Evolutionary conservation across 2,888 invertebrate species (phyloP), one percentile per base, ranked within the genome.

Genomic region (Drosophila engyochracea): DNA sequence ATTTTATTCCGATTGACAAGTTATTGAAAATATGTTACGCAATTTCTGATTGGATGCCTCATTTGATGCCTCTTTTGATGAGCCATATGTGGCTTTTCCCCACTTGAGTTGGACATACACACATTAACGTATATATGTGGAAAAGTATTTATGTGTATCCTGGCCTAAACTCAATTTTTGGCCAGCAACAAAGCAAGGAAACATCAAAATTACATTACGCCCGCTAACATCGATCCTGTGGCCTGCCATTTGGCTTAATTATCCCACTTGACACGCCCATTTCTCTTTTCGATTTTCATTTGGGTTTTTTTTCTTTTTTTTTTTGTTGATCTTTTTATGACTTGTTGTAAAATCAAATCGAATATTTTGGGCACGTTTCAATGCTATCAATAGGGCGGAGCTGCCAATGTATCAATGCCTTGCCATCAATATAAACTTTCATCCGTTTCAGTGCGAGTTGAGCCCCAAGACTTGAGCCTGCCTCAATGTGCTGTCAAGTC

Each of bases 361-460:
- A 75, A 88, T 83, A 88, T 88, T 88, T 85, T 52, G 58, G 72
- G 80, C 85, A 86, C 85, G 85, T 83, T 78, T 77, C 75, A 83
- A 75, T 86, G 83, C 70, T 65, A 74, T 74, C 69, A 78, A 74
- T 70, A 65, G 70, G 25, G 16, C 2, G 2, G 37, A 28, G n/a
- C 41, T 65, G 72, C 68, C 83, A 81, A 85, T 85, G 74, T 60
- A 74, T 79, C 82, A 79, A 67, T 73, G 79, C 61, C 9, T 16
- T 47, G 28, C 47, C 70, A 69, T 71, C 81, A 74, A 67, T 84
- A 72, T 57, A 67, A 61, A 61, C 55, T 66, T 68, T 66, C 49
- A 47, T 54, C 30, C 68, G 59, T 53, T 39, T 39, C 41, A 3
- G 14, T 53, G 10, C 3, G 37, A 19, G 37, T 37, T 37, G 19